Evolutionary conservation across 2,888 invertebrate species (phyloP), one percentile per base, ranked within the genome.

Genomic region (Drosophila parthenogenetica): DNA sequence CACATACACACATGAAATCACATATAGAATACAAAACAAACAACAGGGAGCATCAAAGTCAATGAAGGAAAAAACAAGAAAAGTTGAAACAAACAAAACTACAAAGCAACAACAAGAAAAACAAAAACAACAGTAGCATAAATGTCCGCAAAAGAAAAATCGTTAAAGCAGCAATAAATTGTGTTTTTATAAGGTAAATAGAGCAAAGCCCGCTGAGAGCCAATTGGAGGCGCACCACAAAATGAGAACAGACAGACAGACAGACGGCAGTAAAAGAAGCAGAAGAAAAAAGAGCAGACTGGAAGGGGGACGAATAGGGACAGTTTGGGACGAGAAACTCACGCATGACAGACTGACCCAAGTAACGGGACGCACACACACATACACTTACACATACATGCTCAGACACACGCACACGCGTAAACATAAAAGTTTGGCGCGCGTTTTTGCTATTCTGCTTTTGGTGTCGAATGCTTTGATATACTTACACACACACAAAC

Each of bases 151-250:
- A 50, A 76, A 57, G 71, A 69, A 74, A 82, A 87, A 87, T 76
- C 79, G 86, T 79, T 78, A 74, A 76, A 68, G 76, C 76, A 80
- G 83, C 86, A 83, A 87, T 87, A 85, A 82, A 85, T 85, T 87
- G 74, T 85, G 83, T 87, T 84, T 84, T 87, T 85, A 82, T 87
- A 87, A 87, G 88, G 85, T 87, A 85, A 85, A 87, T 87, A 82
- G 86, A 87, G 83, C 88, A 85, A 79, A 87, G 73, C 70, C 84
- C 87, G 74, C 58, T 75, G 87, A 86, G 78, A 78, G 87, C 84
- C 87, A 87, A 82, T 87, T 84, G 87, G 61, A 73, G 71, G 73
- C 79, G 70, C 51, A 72, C 87, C 87, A 70, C 87, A 77, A 69
- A 80, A 83, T 68, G 74, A 69, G 73, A 65, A 68, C 61, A 69